Evolutionary conservation across 1,140 invertebrate species (phyloP).

Genomic region (Drosophila grimshawi): DNA sequence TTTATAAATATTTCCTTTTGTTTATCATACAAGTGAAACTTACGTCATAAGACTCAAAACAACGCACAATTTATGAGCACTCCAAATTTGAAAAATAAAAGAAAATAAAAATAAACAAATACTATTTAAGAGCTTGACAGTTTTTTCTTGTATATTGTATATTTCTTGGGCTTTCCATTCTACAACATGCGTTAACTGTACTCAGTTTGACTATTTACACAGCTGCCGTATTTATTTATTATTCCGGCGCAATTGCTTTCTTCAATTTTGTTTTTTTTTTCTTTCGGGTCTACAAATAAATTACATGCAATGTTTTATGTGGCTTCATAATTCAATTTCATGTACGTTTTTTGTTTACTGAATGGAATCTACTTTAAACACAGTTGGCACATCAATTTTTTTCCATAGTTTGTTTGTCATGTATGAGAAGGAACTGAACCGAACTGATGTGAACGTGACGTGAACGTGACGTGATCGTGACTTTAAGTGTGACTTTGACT

Average conservation of each 20-base stretch:
- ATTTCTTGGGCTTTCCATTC: slow-evolving; percentile 20
- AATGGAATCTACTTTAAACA: slow-evolving; percentile 60
- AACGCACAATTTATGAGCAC: slow-evolving; percentile 41
- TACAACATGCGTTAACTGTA: slow-evolving; percentile 54
- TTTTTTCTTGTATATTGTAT: slow-evolving; percentile 18
- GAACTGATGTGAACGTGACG: slow-evolving; percentile 48
- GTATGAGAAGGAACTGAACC: slow-evolving; percentile 70
- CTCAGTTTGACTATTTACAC: slow-evolving; percentile 74
- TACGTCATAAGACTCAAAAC: slow-evolving; percentile 54
- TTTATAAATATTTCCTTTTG: slow-evolving; percentile 55
- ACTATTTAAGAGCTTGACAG: slow-evolving; percentile 26
- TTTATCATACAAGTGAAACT: slow-evolving; percentile 80
- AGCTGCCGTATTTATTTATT: slow-evolving; percentile 64
- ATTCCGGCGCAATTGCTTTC: slow-evolving; percentile 30
- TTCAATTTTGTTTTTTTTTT: slow-evolving; percentile 41
- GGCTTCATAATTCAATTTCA: slow-evolving; percentile 68
- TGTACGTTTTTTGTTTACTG: slow-evolving; percentile 36
- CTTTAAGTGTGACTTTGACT: slow-evolving; percentile 33
- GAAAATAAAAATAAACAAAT: slow-evolving; percentile 15
- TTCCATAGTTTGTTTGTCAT: slow-evolving; percentile 61
- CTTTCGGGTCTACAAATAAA: slow-evolving; percentile 61
- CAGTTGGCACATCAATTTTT: slow-evolving; percentile 72
- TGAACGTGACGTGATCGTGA: slow-evolving; percentile 33
- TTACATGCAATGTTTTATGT: slow-evolving; percentile 67
- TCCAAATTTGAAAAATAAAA: slow-evolving; percentile 39